A percentile compares a stretch with the other conserved stretches of the same genome.
These are phyloP conservation scores for Gortyna flavago DNA, from an alignment of 2,888 invertebrate species.

Conservation along the genomic window DNA sequence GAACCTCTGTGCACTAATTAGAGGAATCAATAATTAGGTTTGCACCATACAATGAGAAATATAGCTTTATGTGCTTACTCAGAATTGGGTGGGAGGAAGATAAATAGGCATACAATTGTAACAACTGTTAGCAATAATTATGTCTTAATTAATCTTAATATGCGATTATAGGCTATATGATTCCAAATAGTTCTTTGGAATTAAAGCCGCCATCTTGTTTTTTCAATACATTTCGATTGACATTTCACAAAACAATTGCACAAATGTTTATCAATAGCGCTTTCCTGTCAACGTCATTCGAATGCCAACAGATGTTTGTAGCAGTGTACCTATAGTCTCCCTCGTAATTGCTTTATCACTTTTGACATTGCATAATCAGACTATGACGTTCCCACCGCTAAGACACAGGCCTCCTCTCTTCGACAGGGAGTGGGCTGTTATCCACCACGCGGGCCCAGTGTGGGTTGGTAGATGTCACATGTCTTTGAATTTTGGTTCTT, in stretches of 20 bases:
- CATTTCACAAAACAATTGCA: too few species aligned
- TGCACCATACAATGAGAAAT: conserved; percentile 17
- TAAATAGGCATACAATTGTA: background rate
- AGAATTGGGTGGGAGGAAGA: conserved; percentile 9
- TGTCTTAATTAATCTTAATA: background rate
- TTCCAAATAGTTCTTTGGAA: background rate
- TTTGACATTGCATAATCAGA: background rate
- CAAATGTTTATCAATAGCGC: too few species aligned
- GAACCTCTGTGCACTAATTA: conserved; percentile 42
- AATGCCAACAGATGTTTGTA: too few species aligned
- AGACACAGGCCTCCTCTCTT: background rate
- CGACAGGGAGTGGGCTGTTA: background rate
- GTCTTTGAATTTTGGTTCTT: background rate
- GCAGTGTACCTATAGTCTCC: too few species aligned
- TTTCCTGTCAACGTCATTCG: too few species aligned
- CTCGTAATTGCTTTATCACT: too few species aligned
- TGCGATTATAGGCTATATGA: background rate
- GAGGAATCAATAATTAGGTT: conserved; percentile 14
- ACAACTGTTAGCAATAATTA: too few species aligned
- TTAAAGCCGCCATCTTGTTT: background rate
- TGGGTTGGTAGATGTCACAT: background rate
- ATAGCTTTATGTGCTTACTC: conserved; percentile 13
- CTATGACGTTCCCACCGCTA: background rate
- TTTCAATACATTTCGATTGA: background rate
- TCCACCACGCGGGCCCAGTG: background rate